Evolutionary conservation across 2,888 invertebrate genomes (phyloP).

Genomic region (Helleia helle): DNA sequence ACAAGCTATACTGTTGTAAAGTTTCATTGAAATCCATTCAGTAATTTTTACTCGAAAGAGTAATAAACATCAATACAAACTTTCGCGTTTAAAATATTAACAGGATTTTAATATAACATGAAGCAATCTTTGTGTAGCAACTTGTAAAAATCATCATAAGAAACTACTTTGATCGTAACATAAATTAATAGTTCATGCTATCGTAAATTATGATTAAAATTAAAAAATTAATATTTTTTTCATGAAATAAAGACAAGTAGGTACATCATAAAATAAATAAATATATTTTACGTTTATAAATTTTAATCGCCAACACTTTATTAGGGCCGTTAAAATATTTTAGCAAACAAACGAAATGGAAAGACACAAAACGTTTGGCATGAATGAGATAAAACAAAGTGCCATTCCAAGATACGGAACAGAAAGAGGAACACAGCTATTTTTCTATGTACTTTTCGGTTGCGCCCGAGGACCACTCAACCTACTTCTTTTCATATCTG

Average conservation of each 20-base stretch:
- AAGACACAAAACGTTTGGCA: conserved; percentile 11
- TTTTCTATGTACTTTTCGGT: conserved; percentile 27
- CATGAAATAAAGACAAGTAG: too few species aligned
- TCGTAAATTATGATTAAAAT: too few species aligned
- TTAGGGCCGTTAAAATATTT: conserved; percentile 1
- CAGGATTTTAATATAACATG: too few species aligned
- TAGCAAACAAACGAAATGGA: neutral
- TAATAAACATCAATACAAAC: too few species aligned
- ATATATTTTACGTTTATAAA: conserved; percentile 3
- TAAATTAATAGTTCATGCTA: too few species aligned
- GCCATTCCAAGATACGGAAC: conserved; percentile 17
- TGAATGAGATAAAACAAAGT: conserved; percentile 17
- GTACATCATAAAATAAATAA: neutral
- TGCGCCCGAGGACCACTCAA: conserved; percentile 39
- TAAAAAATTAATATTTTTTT: neutral
- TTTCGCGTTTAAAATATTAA: too few species aligned
- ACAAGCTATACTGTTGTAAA: too few species aligned
- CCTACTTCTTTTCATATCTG: conserved; percentile 57
- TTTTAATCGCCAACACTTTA: neutral
- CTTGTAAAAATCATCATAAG: too few species aligned
- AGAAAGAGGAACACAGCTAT: conserved; percentile 19
- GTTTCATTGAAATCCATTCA: too few species aligned
- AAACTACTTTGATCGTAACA: too few species aligned
- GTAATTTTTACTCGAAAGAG: too few species aligned
- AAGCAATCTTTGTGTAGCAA: too few species aligned